Base-by-base conservation (phyloP, 2,797 vertebrate species). In the Amblyopsis hoosieri region DNA sequence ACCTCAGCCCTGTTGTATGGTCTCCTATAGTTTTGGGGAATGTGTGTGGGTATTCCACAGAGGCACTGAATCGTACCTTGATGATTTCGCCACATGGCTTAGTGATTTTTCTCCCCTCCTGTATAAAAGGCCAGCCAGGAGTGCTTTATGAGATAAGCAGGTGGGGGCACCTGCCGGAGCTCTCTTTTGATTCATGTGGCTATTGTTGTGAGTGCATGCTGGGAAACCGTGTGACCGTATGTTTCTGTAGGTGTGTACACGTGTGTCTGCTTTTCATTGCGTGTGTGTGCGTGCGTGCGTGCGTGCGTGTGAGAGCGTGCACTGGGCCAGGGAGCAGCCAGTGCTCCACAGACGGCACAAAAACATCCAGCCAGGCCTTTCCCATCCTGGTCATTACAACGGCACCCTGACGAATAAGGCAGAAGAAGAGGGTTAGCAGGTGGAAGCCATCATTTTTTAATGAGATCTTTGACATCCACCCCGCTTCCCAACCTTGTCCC, bases 391-490 rank as follows among this genome's bases (percentile, higher is more conserved):
- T 82, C 81, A 84, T 87, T 89, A 89, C 73, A 84, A 82, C 83
- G 82, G 69, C 82, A 81, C 79, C 71, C 74, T 63, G 71, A 77
- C 76, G 71, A 72, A 72, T 67, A 79, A 66, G 57, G 67, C 64
- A 64, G 57, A 66, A 72, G 68, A 70, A 60, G 67, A 78, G 72
- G 78, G 69, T 70, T 80, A 89, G 77, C 89, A 87, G 84, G 84
- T 88, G 88, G 86, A 85, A 78, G 79, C 70, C 74, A 90, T 91
- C 91, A 88, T 83, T 84, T 81, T 89, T 88, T 89, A 88, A 89
- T 89, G 83, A 86, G 83, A 79, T 85, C 88, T 88, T 83, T 83
- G 81, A 89, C 86, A 90, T 86, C 84, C 64, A 81, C 72, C 67
- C 56, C 50, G 10, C 7, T 31, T 31, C 54, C 10, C 13, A 31